A percentile compares a stretch with the other conserved stretches of the same genome.
These are phyloP conservation scores for Nymphalis urticae DNA, from an alignment of 2,888 invertebrate genomes.

Conservation along the genomic window DNA sequence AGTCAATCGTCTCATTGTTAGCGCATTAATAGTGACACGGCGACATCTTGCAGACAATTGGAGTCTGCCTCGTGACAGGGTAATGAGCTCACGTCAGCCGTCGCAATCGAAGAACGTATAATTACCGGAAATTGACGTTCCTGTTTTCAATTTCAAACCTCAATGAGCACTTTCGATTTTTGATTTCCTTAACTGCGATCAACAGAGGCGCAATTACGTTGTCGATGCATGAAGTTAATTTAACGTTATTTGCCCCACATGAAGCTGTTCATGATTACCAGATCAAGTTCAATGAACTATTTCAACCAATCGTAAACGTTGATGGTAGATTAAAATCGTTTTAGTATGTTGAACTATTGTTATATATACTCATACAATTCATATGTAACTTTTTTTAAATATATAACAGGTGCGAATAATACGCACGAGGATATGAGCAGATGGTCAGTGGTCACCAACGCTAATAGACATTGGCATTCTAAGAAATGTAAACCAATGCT, in stretches of 20 bases:
- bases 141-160: constrained; percentile 77
- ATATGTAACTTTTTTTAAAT: too few relatives aligned
- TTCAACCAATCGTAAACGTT: not conserved
- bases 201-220: constrained; percentile 33
- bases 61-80: constrained; percentile 53
- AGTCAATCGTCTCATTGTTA: constrained; percentile 30
- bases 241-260: constrained; percentile 29
- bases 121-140: constrained; percentile 74
- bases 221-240: constrained; percentile 36
- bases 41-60: constrained; percentile 34
- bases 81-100: constrained; percentile 63
- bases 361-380: too few relatives aligned
- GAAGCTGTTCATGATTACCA: not conserved
- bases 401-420: too few relatives aligned
- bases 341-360: too few relatives aligned
- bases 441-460: too few relatives aligned
- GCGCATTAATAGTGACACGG: constrained; percentile 26
- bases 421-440: too few relatives aligned
- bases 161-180: constrained; percentile 69
- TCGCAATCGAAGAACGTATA: constrained; percentile 61
- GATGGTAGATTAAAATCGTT: too few relatives aligned
- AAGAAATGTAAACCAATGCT: too few relatives aligned
- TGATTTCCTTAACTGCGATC: constrained; percentile 57
- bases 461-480: too few relatives aligned
- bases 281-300: not conserved